These are phyloP conservation scores for Papilio helenus DNA, from an alignment of 1,140 invertebrate species.

Conservation along the genomic window DNA sequence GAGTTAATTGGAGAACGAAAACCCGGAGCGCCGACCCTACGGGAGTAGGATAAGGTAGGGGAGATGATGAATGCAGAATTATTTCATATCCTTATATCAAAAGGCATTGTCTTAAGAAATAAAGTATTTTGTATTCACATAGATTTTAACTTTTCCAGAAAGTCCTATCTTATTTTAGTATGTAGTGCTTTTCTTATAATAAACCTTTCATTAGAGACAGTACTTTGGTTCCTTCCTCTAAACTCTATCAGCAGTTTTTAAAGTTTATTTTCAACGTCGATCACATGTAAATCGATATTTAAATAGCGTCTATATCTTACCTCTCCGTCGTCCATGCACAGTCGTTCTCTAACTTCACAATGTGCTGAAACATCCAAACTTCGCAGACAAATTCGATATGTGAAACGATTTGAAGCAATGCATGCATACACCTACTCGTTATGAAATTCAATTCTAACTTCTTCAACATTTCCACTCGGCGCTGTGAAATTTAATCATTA, in stretches of 20 bases:
- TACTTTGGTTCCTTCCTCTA: not conserved
- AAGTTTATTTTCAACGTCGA: conserved; percentile 1
- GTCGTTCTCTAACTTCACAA: conserved; percentile 62
- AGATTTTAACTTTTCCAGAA: no score
- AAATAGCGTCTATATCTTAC: conserved; percentile 54
- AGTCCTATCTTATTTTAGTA: not conserved
- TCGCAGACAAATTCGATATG: conserved; percentile 81
- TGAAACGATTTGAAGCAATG: conserved; percentile 60
- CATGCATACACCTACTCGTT: conserved; percentile 46
- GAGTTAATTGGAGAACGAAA: no score
- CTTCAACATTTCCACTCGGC: not conserved
- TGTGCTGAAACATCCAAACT: conserved; percentile 77
- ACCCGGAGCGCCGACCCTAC: no score
- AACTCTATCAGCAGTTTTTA: not conserved
- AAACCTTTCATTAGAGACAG: not conserved
- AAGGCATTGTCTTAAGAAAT: not conserved
- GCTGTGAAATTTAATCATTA: conserved; percentile 4
- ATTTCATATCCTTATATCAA: no score
- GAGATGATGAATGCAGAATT: no score
- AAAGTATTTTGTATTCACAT: conserved; percentile 39
- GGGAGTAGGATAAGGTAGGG: no score
- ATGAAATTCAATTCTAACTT: conserved; percentile 31
- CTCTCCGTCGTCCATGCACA: conserved; percentile 51
- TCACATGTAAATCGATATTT: conserved; percentile 19
- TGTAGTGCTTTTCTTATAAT: no score